A percentile compares a stretch with the other conserved stretches of the same genome.
Conservation (phyloP, 2,888 invertebrate genomes). For the Oscheius myriophilus region DNA sequence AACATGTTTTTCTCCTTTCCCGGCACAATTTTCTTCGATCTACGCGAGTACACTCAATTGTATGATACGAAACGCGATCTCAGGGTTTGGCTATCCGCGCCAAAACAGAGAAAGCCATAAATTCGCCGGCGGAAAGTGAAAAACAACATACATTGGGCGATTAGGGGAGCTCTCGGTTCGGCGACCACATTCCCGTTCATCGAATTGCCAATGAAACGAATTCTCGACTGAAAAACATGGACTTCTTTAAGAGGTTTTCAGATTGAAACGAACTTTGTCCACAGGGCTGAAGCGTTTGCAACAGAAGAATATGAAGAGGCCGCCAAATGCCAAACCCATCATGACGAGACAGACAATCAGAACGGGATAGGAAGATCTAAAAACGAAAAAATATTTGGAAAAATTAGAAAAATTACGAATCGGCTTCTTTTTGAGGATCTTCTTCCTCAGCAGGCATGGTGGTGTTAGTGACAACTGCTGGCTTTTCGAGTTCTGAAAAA, state of each 20-base stretch:
- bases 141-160: slow-evolving; percentile 18
- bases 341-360: too few relatives aligned
- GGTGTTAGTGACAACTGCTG: not conserved
- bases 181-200: slow-evolving; percentile 19
- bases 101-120: too few relatives aligned
- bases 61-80: too few relatives aligned
- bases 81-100: too few relatives aligned
- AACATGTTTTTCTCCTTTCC: too few relatives aligned
- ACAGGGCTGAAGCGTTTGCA: slow-evolving; percentile 10
- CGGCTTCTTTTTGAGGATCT: not conserved
- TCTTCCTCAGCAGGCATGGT: not conserved
- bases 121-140: too few relatives aligned
- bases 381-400: not conserved
- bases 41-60: too few relatives aligned
- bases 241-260: too few relatives aligned
- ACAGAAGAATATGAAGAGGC: slow-evolving; percentile 2
- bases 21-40: too few relatives aligned
- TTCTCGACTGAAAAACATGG: not conserved
- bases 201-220: slow-evolving; percentile 23
- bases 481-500: slow-evolving; percentile 24
- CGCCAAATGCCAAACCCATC: too few relatives aligned
- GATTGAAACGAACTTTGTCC: not conserved
- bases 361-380: not conserved
- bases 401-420: too few relatives aligned
- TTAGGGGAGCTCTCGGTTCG: slow-evolving; percentile 9